Conservation (phyloP, 2,797 vertebrate species). For the Danio albolineatus region DNA sequence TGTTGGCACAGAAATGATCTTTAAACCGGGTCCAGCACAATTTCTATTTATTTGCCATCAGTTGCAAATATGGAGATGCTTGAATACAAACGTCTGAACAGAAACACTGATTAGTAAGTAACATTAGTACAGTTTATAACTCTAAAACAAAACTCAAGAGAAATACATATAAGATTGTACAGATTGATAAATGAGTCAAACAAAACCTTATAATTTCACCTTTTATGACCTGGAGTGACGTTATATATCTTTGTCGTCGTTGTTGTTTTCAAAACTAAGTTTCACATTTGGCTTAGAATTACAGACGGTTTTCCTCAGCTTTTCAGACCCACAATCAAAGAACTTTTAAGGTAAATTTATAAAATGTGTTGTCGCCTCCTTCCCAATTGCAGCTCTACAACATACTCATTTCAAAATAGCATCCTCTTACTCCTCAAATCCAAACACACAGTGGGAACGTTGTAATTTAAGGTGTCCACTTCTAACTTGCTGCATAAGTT, state of each 20-base stretch:
- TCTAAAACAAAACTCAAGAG: neutral
- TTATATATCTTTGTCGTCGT: no score
- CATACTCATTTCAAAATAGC: neutral
- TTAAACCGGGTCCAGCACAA: neutral
- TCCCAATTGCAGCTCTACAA: neutral
- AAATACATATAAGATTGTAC: neutral
- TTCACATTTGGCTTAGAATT: neutral
- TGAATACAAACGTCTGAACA: neutral
- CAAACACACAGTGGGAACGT: neutral
- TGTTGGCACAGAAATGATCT: neutral
- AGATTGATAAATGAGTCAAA: neutral
- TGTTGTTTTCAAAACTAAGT: neutral
- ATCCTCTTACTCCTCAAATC: neutral
- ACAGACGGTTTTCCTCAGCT: neutral
- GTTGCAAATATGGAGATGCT: slow-evolving; percentile 32
- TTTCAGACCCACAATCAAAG: neutral
- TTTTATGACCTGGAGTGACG: neutral
- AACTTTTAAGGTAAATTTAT: neutral
- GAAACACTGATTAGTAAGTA: neutral
- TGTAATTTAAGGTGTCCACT: neutral
- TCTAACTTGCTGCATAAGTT: slow-evolving; percentile 33
- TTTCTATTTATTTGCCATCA: slow-evolving; percentile 22
- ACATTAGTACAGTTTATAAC: slow-evolving; percentile 2
- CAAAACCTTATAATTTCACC: neutral
- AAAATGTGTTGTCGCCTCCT: neutral